Evolutionary conservation across 2,888 invertebrate species (phyloP).

Genomic region (Dolichomitus sp.): DNA sequence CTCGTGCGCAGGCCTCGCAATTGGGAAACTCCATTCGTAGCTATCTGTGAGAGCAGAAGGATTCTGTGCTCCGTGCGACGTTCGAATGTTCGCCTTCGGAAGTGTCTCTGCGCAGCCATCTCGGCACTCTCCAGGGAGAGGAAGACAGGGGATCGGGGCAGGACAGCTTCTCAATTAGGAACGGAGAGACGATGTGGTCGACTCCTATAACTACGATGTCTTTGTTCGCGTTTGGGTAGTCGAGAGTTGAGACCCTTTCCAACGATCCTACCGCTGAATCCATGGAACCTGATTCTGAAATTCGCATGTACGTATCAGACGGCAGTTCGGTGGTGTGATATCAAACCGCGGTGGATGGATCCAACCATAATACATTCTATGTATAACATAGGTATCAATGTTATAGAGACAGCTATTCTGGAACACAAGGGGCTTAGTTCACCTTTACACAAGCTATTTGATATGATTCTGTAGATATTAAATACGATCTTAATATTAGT

Average conservation of each 20-base stretch:
- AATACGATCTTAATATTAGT: conserved; percentile 32
- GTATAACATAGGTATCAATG: conserved; percentile 11
- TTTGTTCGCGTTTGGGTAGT: conserved; percentile 62
- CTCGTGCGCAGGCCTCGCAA: conserved; percentile 43
- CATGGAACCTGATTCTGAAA: conserved; percentile 34
- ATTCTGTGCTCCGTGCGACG: conserved; percentile 21
- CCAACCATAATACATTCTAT: conserved; percentile 2
- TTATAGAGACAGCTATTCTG: conserved; percentile 4
- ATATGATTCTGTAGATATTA: not conserved
- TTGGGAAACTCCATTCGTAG: conserved; percentile 53
- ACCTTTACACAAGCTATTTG: conserved; percentile 13
- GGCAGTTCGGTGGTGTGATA: conserved; percentile 42
- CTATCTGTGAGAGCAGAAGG: conserved; percentile 34
- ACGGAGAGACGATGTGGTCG: conserved; percentile 51
- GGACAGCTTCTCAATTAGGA: conserved; percentile 65
- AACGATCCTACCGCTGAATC: conserved; percentile 44
- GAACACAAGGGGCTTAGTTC: not conserved
- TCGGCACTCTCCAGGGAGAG: conserved; percentile 17
- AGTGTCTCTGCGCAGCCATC: conserved; percentile 45
- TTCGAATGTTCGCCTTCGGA: conserved; percentile 45
- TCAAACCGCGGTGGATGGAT: conserved; percentile 24
- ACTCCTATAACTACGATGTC: conserved; percentile 61
- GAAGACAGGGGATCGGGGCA: not conserved
- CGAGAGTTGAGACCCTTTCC: conserved; percentile 27
- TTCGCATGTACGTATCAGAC: conserved; percentile 50